These are phyloP conservation scores for Bradypodion ventrale DNA, from an alignment of 2,797 vertebrate genomes.

Conservation along the genomic window DNA sequence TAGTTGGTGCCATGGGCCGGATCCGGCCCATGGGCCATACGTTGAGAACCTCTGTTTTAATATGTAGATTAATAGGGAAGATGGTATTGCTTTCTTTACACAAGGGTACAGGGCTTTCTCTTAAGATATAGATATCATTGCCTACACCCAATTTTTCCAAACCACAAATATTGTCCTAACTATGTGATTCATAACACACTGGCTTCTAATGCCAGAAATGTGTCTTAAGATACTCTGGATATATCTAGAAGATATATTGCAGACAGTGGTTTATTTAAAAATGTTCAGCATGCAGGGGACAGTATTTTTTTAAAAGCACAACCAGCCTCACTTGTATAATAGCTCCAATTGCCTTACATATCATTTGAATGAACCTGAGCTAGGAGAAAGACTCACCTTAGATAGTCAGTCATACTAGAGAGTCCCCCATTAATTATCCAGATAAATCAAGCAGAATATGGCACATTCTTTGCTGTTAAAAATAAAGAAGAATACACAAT, in stretches of 20 bases:
- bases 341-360: neutral
- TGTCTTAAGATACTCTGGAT: slow-evolving; percentile 10
- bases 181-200: slow-evolving; percentile 24
- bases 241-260: neutral
- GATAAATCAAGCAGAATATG: neutral
- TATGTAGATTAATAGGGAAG: slow-evolving; percentile 2
- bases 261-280: slow-evolving; percentile 21
- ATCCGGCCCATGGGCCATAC: too few species aligned
- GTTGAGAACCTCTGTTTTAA: too few species aligned
- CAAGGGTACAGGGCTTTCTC: slow-evolving; percentile 46
- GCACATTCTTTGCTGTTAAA: neutral
- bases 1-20: too few species aligned
- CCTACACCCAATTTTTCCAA: slow-evolving; percentile 32
- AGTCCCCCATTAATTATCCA: neutral
- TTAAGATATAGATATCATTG: slow-evolving; percentile 37
- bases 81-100: slow-evolving; percentile 38
- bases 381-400: neutral
- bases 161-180: slow-evolving; percentile 25
- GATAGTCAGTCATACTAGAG: neutral
- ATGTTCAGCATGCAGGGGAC: neutral
- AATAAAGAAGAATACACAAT: too few species aligned
- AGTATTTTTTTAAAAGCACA: neutral
- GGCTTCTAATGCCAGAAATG: slow-evolving; percentile 37
- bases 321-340: neutral
- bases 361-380: neutral